A percentile compares a stretch with the other conserved stretches of the same genome.
These are phyloP conservation scores for Bombus terrestris DNA, from an alignment of 1,140 invertebrate species.

Conservation along the genomic window DNA sequence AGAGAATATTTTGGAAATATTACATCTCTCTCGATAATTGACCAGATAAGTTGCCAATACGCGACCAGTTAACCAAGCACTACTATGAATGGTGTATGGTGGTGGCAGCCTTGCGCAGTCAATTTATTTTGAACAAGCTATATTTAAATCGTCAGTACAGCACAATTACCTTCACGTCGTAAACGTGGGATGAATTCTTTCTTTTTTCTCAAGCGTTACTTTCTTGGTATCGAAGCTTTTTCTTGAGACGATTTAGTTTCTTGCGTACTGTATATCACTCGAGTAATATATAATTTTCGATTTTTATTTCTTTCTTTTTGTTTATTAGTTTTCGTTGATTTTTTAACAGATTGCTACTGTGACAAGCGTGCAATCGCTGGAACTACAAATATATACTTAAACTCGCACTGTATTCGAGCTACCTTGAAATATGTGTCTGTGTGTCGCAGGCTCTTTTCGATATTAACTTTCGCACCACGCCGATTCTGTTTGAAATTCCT, in stretches of 20 bases:
- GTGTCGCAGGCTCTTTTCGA: conserved; percentile 65
- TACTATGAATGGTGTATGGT: background rate
- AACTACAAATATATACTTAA: background rate
- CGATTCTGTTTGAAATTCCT: background rate
- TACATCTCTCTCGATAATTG: background rate
- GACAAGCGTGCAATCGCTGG: background rate
- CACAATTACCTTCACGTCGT: background rate
- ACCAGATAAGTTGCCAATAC: background rate
- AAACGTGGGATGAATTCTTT: background rate
- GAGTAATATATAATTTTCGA: background rate
- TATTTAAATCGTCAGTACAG: background rate
- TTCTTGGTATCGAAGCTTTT: background rate
- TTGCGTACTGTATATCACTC: background rate
- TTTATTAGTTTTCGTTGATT: background rate
- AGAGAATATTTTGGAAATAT: background rate
- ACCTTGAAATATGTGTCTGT: conserved; percentile 80
- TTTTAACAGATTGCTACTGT: background rate
- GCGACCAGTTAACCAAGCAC: background rate
- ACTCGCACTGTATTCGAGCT: conserved; percentile 62
- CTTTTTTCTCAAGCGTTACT: background rate
- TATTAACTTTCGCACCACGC: background rate
- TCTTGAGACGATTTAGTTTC: background rate
- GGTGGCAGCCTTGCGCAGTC: background rate
- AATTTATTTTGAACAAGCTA: background rate
- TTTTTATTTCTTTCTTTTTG: background rate